These are phyloP conservation scores for Mirza zaza DNA, from an alignment of 2,113 vertebrate genomes.

Conservation along the genomic window DNA sequence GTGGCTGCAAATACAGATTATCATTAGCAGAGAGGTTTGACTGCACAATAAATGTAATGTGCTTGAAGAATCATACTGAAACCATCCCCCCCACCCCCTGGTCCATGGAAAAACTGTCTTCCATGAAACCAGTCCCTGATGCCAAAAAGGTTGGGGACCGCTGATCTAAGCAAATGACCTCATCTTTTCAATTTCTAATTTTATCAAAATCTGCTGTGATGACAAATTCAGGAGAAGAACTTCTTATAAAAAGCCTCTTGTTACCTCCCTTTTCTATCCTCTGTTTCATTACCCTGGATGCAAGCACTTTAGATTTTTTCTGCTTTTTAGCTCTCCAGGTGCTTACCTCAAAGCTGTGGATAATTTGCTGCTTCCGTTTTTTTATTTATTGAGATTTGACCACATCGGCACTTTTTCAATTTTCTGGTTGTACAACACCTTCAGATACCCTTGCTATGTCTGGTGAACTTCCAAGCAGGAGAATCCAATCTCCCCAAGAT, in stretches of 20 bases:
- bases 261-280: not conserved
- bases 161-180: not conserved
- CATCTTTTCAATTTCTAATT: not conserved
- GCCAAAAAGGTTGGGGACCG: too few relatives aligned
- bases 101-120: too few relatives aligned
- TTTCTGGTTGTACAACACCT: not conserved
- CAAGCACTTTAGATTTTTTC: not conserved
- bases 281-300: not conserved
- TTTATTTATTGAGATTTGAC: not conserved
- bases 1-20: too few relatives aligned
- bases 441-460: not conserved
- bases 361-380: not conserved
- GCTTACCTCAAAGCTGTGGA: not conserved
- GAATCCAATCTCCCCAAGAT: not conserved
- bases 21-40: too few relatives aligned
- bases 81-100: too few relatives aligned
- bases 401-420: not conserved
- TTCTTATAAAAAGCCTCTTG: not conserved
- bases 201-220: not conserved
- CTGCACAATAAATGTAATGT: too few relatives aligned
- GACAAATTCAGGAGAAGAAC: not conserved
- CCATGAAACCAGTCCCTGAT: too few relatives aligned
- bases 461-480: not conserved
- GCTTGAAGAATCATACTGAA: too few relatives aligned
- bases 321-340: not conserved